Evolutionary conservation across 2,113 vertebrate genomes (phyloP).

Genomic region (Pluvialis apricaria): DNA sequence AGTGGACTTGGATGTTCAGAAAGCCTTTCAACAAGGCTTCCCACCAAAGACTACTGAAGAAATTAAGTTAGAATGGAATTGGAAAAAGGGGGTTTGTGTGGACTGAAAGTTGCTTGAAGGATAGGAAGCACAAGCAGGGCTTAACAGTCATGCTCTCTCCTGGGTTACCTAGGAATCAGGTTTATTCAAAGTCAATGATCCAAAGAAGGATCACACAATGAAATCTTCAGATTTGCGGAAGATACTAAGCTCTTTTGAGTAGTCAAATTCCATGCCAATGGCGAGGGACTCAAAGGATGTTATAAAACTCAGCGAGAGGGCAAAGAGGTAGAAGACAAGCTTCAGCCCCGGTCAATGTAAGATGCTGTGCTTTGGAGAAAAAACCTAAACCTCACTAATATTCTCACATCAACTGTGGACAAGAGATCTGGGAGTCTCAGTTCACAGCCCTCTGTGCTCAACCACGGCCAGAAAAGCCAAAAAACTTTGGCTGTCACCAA

Average conservation of each 20-base stretch:
- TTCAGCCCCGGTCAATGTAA: background rate
- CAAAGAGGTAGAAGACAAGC: background rate
- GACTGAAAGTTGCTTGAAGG: background rate
- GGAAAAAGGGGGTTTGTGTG: background rate
- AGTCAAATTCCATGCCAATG: background rate
- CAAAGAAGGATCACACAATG: background rate
- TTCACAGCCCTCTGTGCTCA: background rate
- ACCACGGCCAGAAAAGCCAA: background rate
- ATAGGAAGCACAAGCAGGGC: background rate
- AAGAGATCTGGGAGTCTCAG: background rate
- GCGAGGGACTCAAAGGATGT: background rate
- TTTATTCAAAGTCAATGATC: background rate
- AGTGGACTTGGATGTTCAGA: background rate
- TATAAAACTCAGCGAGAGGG: background rate
- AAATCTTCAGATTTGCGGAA: background rate
- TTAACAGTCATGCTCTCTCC: background rate
- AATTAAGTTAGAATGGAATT: background rate
- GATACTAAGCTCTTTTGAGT: background rate
- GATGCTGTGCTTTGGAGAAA: background rate
- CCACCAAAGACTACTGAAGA: background rate
- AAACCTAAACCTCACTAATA: background rate
- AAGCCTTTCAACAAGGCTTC: background rate
- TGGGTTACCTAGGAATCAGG: background rate
- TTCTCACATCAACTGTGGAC: background rate
- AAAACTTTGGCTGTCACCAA: background rate